A percentile compares a stretch with the other conserved stretches of the same genome.
Evolutionary conservation across 2,888 invertebrate genomes (phyloP).

Genomic region (Trileptium ribeirensis): DNA sequence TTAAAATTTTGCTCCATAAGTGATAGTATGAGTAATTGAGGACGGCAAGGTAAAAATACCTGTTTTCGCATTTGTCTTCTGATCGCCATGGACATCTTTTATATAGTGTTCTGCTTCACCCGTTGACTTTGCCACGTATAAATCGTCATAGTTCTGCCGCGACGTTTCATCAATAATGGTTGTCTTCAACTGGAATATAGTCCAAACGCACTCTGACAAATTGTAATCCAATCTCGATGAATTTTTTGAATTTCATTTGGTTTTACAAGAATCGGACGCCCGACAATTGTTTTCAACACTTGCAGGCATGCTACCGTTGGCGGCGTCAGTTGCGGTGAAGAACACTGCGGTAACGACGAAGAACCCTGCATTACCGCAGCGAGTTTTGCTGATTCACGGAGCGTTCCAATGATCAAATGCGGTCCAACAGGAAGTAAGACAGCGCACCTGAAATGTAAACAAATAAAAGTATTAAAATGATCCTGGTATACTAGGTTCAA

Average conservation of each 20-base stretch:
- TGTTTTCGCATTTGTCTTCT: too few relatives aligned
- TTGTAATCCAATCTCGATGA: constrained; percentile 64
- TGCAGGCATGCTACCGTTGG: constrained; percentile 63
- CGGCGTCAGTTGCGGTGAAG: constrained; percentile 58
- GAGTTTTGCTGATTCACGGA: constrained; percentile 69
- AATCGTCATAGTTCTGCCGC: too few relatives aligned
- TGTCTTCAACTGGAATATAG: too few relatives aligned
- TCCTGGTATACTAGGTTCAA: too few relatives aligned
- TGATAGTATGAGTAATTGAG: too few relatives aligned
- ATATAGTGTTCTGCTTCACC: too few relatives aligned
- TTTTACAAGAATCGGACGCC: constrained; percentile 48
- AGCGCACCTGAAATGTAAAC: constrained; percentile 69
- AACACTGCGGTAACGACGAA: constrained; percentile 62
- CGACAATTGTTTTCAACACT: constrained; percentile 63
- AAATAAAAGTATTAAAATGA: too few relatives aligned
- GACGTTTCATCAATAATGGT: too few relatives aligned
- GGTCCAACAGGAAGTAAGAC: constrained; percentile 80
- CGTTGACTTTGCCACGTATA: too few relatives aligned
- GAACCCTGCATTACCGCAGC: constrained; percentile 65
- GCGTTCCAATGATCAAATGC: constrained; percentile 79
- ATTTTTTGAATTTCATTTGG: neutral
- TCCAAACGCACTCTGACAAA: constrained; percentile 81
- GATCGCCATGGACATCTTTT: too few relatives aligned
- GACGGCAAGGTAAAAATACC: too few relatives aligned
- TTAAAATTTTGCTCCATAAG: too few relatives aligned